phyloP scores from a whole-genome alignment of 2,888 invertebrate species.

The Callosobruchus maculatus region DNA sequence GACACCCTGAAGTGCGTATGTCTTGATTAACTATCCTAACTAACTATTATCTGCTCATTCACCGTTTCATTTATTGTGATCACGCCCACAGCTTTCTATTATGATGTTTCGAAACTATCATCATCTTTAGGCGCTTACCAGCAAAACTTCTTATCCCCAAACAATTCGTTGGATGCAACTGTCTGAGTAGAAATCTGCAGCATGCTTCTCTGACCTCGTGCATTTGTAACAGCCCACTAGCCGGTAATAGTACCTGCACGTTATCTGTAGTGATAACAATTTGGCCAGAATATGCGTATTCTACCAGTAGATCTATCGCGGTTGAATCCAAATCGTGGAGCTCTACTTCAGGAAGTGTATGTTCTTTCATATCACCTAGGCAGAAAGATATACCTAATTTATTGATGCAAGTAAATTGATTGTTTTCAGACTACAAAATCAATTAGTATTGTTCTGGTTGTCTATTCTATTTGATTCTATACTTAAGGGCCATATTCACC shows the following conservation, averaged over 20 bases:
- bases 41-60: no score
- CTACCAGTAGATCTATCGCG: constrained; percentile 65
- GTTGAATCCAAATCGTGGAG: constrained; percentile 59
- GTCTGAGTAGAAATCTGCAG: constrained; percentile 69
- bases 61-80: no score
- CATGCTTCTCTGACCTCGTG: constrained; percentile 67
- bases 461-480: no score
- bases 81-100: no score
- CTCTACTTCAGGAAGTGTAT: constrained; percentile 53
- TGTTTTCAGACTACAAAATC: no score
- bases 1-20: no score
- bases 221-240: constrained; percentile 70
- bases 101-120: no score
- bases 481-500: no score
- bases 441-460: no score
- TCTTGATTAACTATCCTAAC: no score
- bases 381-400: not conserved
- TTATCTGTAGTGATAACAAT: constrained; percentile 54
- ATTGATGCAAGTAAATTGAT: no score
- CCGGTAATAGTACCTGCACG: constrained; percentile 60
- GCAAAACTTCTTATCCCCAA: constrained; percentile 73
- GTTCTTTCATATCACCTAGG: constrained; percentile 59
- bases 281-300: constrained; percentile 74
- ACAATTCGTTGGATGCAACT: constrained; percentile 73
- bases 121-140: constrained; percentile 34